Evolutionary conservation across 2,797 vertebrate genomes (phyloP).

Genomic region (Lateolabrax maculatus): DNA sequence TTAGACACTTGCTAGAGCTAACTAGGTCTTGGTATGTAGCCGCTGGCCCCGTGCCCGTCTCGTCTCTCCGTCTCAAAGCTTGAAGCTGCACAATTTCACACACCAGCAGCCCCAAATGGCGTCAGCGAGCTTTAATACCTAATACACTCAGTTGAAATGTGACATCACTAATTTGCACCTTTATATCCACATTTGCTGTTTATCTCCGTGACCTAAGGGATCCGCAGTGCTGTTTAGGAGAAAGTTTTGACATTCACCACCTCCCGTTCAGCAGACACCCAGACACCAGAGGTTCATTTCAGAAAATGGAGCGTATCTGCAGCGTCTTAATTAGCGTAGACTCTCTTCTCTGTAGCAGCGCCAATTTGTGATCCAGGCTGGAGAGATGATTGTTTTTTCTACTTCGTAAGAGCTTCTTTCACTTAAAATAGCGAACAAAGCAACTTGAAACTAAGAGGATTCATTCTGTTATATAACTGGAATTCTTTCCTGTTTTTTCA

Average conservation of each 20-base stretch:
- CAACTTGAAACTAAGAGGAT: background rate
- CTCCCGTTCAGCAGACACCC: background rate
- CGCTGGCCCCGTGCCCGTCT: conserved; percentile 7
- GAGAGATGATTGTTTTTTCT: background rate
- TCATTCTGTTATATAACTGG: background rate
- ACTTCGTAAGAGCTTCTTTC: background rate
- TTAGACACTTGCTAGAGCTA: conserved; percentile 6
- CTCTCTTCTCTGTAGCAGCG: conserved; percentile 11
- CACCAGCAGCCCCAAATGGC: conserved; percentile 4
- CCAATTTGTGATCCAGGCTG: conserved; percentile 16
- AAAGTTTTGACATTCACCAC: conserved; percentile 20
- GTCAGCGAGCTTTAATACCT: background rate
- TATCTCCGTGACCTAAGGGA: conserved; percentile 6
- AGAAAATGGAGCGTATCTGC: background rate
- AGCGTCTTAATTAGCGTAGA: conserved; percentile 26
- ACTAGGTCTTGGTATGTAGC: conserved; percentile 6
- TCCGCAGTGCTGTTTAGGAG: background rate
- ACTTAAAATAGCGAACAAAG: conserved; percentile 13
- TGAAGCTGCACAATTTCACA: conserved; percentile 22
- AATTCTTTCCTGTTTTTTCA: background rate
- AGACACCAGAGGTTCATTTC: conserved; percentile 12
- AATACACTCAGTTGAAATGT: background rate
- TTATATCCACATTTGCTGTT: background rate
- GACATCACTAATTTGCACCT: conserved; percentile 11
- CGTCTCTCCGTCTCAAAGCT: background rate